A percentile compares a stretch with the other conserved stretches of the same genome.
Conservation (phyloP, 2,113 vertebrate genomes). For the Suncus etruscus region DNA sequence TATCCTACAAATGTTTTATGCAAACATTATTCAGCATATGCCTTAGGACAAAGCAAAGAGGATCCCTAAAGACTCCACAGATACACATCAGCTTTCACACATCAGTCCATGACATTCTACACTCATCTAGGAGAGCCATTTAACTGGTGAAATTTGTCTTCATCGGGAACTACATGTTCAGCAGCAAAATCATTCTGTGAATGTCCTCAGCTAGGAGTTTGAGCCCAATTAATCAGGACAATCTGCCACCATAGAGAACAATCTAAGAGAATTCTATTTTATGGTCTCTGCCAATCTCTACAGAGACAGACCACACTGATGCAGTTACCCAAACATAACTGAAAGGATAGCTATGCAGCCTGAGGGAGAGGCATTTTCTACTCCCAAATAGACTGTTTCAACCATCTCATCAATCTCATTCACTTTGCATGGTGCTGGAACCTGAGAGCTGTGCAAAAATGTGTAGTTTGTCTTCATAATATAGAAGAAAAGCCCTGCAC, state of each 20-base stretch:
- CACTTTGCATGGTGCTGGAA: conserved; percentile 48
- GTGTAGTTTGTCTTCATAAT: conserved; percentile 71
- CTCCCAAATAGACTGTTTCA: conserved; percentile 50
- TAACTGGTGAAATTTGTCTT: conserved; percentile 49
- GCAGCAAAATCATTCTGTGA: conserved; percentile 25
- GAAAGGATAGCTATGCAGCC: background rate
- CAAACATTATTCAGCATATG: background rate
- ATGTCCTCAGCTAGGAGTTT: conserved; percentile 50
- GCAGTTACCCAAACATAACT: conserved; percentile 34
- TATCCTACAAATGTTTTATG: conserved; percentile 32
- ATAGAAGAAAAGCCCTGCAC: background rate
- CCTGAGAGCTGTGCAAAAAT: conserved; percentile 54
- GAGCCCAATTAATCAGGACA: conserved; percentile 44
- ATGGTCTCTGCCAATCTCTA: background rate
- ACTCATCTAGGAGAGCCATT: background rate
- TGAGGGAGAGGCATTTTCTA: conserved; percentile 65
- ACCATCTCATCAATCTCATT: conserved; percentile 66
- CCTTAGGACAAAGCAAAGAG: background rate
- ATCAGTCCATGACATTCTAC: background rate
- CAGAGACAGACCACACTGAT: background rate
- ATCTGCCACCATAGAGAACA: background rate
- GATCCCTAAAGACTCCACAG: background rate
- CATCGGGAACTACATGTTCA: conserved; percentile 33
- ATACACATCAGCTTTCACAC: background rate
- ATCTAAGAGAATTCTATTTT: background rate